Evolutionary conservation across 2,113 vertebrate genomes (phyloP), one percentile per base, ranked within the genome.

Genomic region (Elachura formosa): DNA sequence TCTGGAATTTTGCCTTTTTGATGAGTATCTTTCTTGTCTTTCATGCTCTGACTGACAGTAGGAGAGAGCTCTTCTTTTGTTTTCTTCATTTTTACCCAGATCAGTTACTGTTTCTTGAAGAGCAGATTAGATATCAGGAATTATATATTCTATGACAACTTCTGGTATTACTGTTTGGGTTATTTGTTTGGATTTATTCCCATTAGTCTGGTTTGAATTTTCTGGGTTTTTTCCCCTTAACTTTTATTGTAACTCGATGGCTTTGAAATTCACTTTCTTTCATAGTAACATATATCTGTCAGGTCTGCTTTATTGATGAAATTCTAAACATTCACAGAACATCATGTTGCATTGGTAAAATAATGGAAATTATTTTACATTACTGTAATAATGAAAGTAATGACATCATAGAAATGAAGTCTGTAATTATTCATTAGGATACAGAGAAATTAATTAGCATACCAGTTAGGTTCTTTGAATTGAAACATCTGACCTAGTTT

Each of bases 221-320:
- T 40, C 6, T 18, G 11, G 10, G 1, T 1, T 11, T 41, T 61
- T 63, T 0, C 2, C 1, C 12, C 17, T 75, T 84, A 63, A 18
- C 8, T 40, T 84, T 38, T 14, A 61, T 12, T 45, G 12, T 79
- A 82, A 66, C 18, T 85, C 26, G 52, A 34, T 5, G 76, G 31
- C 23, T 84, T 84, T 76, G 12, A 55, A 48, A 73, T 80, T 87
- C 33, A 56, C 14, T 79, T 87, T 64, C 15, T 48, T 76, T 31
- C 7, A 48, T 29, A 64, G 13, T 38, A 66, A 52, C 14, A 18
- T 3, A 3, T 55, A 54, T 26, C 33, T 84, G 14, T 81, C 40
- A 49, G 16, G 38, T 10, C 41, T 83, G 28, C 25, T 69, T 10
- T 41, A 38, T 64, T 21, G 33, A 9, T 67, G 55, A 83, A 86